Evolutionary conservation across 2,797 vertebrate genomes (phyloP).

Genomic region (Phyllotis vaccarum): DNA sequence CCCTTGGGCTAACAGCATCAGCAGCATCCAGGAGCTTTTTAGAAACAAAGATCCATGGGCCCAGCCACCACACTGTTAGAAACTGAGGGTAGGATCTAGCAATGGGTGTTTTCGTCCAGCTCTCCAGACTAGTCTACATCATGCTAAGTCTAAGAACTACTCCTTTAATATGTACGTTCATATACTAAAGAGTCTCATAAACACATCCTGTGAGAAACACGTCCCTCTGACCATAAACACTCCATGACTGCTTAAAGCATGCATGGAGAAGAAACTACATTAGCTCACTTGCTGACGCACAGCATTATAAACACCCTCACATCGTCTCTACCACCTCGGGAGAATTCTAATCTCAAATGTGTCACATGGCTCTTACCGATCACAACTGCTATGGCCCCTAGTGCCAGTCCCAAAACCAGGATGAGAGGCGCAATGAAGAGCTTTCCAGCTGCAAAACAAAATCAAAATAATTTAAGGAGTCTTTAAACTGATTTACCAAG

Average conservation of each 20-base stretch:
- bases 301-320: neutral
- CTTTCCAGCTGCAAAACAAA: slow-evolving; percentile 94
- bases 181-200: neutral
- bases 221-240: neutral
- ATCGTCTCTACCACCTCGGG: neutral
- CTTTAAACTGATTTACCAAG: slow-evolving; percentile 10
- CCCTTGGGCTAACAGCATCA: neutral
- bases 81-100: neutral
- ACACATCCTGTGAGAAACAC: neutral
- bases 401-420: slow-evolving; percentile 94
- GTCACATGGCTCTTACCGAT: slow-evolving; percentile 92
- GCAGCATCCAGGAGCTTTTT: neutral
- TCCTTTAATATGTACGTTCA: neutral
- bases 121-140: neutral
- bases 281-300: neutral
- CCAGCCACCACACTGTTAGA: neutral
- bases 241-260: neutral
- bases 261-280: neutral
- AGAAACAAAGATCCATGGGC: neutral
- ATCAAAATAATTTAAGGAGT: slow-evolving; percentile 60
- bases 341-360: slow-evolving; percentile 29
- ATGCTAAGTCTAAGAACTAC: neutral
- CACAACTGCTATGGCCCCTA: slow-evolving; percentile 96
- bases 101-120: neutral
- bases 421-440: slow-evolving; percentile 95